Evolutionary conservation across 2,888 invertebrate genomes (phyloP).

Genomic region (Dione vanillae): DNA sequence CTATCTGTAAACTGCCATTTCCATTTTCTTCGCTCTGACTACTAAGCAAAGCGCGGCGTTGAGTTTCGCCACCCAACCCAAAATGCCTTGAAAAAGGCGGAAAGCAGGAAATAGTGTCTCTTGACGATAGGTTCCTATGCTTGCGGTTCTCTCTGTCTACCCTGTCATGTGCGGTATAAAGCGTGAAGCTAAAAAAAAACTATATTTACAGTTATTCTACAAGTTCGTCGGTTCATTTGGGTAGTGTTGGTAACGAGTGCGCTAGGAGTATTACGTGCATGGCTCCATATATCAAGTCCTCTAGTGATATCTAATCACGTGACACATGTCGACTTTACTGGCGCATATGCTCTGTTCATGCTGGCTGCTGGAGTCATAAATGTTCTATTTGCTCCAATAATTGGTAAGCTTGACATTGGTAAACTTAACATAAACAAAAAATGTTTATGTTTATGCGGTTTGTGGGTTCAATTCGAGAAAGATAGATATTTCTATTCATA

Average conservation of each 20-base stretch:
- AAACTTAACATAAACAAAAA: too few species aligned
- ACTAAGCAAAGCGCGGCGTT: too few species aligned
- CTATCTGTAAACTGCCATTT: too few species aligned
- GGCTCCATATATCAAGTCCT: slow-evolving; percentile 87
- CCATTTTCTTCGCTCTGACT: too few species aligned
- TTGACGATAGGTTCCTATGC: background rate
- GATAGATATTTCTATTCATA: too few species aligned
- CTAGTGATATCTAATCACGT: slow-evolving; percentile 88
- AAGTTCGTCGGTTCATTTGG: slow-evolving; percentile 62
- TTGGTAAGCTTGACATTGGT: slow-evolving; percentile 84
- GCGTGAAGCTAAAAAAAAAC: too few species aligned
- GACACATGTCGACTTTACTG: slow-evolving; percentile 86
- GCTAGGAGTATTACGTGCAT: slow-evolving; percentile 87
- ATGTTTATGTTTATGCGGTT: too few species aligned
- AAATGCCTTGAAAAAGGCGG: too few species aligned
- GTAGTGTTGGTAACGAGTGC: slow-evolving; percentile 65
- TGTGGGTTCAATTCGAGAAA: too few species aligned
- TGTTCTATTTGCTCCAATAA: slow-evolving; percentile 85
- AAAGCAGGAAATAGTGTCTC: background rate
- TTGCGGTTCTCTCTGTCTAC: too few species aligned
- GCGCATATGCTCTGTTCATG: slow-evolving; percentile 89
- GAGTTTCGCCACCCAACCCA: too few species aligned
- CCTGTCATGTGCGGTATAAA: too few species aligned
- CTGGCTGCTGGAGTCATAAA: slow-evolving; percentile 87
- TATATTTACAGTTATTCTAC: slow-evolving; percentile 65